Base-by-base conservation (phyloP, 2,113 vertebrate species). In the Psophia crepitans region DNA sequence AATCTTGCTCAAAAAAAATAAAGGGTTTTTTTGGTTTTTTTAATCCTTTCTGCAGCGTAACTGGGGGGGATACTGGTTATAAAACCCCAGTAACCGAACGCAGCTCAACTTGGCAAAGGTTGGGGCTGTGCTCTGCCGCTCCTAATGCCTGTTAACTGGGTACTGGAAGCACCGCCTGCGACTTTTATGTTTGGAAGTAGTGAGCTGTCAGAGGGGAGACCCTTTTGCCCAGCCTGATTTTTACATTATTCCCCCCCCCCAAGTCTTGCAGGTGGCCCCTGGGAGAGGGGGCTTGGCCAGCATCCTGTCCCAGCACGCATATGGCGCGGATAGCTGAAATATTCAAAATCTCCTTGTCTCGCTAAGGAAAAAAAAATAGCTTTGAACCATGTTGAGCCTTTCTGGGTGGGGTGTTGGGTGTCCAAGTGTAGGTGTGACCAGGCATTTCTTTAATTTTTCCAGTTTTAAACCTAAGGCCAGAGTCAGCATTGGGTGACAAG, bases 181-280 rank as follows among this genome's bases (percentile, higher is more conserved):
- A 57, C 13, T 65, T 48, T 56, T 8, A 5, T 61, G 7, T 48
- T 74, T 70, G 57, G 64, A 27, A 81, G 21, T 82, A 46, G 0
- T 14, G 73, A 91, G 83, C 78, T 61, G 46, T 54, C 20, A 4
- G 61, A 41, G 43, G 43, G 54, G 76, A 88, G 79, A 79, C 14
- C 15, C 18, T 84, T 89, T 57, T n/a, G 15, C 54, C 8, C 69
- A 71, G 14, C 53, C 44, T 77, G 33, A 37, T 37, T 89, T 86
- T 76, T 58, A 64, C n/a, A 33, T 46, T n/a, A n/a, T 48, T 8
- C 54, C 39, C 37, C 6, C 27, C 27, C 12, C 33, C 73, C 26
- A 73, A 49, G 11, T 37, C 71, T 76, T 5, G 0, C 43, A 5
- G 46, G 48, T 1, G 0, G 48, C 48, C 53, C 9, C 49, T 1